Conservation (phyloP, 2,113 vertebrate species). For the Pelodiscus sinensis region DNA sequence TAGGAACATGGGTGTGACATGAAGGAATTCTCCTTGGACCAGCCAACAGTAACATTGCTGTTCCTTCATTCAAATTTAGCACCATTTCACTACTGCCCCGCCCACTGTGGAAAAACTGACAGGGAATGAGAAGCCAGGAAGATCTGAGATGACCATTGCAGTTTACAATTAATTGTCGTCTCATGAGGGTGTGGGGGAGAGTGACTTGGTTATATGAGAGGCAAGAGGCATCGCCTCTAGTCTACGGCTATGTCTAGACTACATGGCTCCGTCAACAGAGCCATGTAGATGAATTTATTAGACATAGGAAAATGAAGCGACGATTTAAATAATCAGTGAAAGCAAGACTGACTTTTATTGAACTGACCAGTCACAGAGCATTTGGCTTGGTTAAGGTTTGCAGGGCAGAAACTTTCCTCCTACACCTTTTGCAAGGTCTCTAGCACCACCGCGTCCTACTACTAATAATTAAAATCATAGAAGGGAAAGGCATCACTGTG, state of each 20-base stretch:
- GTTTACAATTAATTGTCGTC: neutral
- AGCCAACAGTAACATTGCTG: neutral
- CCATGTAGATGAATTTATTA: no score
- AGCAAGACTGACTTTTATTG: neutral
- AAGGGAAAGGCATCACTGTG: neutral
- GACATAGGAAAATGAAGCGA: no score
- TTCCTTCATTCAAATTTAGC: neutral
- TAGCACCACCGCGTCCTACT: neutral
- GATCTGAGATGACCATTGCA: neutral
- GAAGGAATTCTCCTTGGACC: neutral
- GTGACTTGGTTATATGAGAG: neutral
- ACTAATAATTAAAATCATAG: neutral
- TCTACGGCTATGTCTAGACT: neutral
- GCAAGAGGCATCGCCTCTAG: accelerated
- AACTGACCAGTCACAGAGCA: neutral
- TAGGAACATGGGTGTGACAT: neutral
- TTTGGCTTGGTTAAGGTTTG: neutral
- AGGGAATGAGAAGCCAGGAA: neutral
- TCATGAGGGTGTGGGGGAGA: neutral
- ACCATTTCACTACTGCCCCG: neutral
- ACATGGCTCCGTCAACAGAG: no score
- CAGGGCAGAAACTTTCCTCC: neutral
- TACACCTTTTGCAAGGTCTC: neutral
- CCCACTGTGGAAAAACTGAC: accelerated
- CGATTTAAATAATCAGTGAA: neutral